These are phyloP conservation scores for Macaria notata DNA, from an alignment of 2,888 invertebrate species.

Conservation along the genomic window DNA sequence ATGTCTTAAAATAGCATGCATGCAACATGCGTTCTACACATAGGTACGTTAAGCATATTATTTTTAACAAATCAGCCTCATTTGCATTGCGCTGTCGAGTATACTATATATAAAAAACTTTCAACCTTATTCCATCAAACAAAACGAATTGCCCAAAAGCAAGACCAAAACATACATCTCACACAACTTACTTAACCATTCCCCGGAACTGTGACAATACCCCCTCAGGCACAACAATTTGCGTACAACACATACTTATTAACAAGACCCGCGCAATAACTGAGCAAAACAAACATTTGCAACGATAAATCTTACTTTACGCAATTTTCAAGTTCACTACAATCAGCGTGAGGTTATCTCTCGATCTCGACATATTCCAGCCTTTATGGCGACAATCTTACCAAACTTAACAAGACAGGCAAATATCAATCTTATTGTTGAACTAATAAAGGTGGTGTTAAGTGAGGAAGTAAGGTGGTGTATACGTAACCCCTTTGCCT, in stretches of 20 bases:
- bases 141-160: no score
- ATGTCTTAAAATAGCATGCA: no score
- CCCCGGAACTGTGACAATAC: background rate
- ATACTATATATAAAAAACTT: no score
- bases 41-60: no score
- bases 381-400: conserved; percentile 47
- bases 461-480: conserved; percentile 38
- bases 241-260: conserved; percentile 14
- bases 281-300: conserved; percentile 30
- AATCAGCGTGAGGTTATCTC: conserved; percentile 58
- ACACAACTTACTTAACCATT: no score
- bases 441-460: conserved; percentile 35
- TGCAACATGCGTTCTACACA: no score
- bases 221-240: conserved; percentile 8
- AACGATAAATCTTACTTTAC: conserved; percentile 54
- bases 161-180: no score
- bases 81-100: no score
- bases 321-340: conserved; percentile 62
- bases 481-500: conserved; percentile 54
- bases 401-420: conserved; percentile 6
- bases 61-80: no score
- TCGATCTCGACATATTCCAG: conserved; percentile 62
- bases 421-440: conserved; percentile 33
- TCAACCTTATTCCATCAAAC: no score
- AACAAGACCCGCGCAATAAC: conserved; percentile 17